Base-by-base conservation (phyloP, 2,113 vertebrate species). In the Bufo gargarizans region DNA sequence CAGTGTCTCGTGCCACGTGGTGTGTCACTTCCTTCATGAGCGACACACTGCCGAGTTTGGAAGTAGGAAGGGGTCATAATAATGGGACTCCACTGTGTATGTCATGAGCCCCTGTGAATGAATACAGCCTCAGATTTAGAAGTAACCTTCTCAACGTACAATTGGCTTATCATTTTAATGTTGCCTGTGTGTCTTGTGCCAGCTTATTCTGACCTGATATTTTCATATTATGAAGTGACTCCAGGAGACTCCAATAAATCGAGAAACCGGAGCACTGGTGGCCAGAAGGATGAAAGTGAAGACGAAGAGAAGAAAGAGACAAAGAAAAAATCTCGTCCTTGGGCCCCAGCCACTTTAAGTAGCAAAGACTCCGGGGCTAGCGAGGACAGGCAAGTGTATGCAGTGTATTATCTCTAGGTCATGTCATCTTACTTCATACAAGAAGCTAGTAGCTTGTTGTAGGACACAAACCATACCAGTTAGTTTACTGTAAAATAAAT, bases 291-390 rank as follows among this genome's bases (percentile, higher is more conserved):
- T 2, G 97, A 97, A 67, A 97, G 96, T 74, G 96, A 95, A 0
- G 97, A 97, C 53, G 95, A 96, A 45, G 97, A 97, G 89, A 97
- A 96, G 93, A 97, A 95, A 90, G 94, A 96, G 13, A 95, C 96
- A 56, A 97, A 97, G 91, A 99, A 97, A 91, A 99, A 97, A 90
- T 96, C 97, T 9, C 93, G 97, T 19, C 95, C 95, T 0, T 96
- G 96, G 90, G 96, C 95, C 9, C 94, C 95, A 0, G 95, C 96
- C 8, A 93, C 96, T 0, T 93, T 94, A 84, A 93, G 95, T 85
- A 93, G 95, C 90, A 95, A 96, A 89, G 97, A 96, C 9, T 89
- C 94, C 92, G 90, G 91, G 87, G 91, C 96, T 92, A 96, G 96
- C 77, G 97, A 99, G 45, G 97, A 97, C 82, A 94, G 96, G 97